These are phyloP conservation scores for Cynaeus angustus DNA, from an alignment of 2,888 invertebrate genomes.

Conservation along the genomic window DNA sequence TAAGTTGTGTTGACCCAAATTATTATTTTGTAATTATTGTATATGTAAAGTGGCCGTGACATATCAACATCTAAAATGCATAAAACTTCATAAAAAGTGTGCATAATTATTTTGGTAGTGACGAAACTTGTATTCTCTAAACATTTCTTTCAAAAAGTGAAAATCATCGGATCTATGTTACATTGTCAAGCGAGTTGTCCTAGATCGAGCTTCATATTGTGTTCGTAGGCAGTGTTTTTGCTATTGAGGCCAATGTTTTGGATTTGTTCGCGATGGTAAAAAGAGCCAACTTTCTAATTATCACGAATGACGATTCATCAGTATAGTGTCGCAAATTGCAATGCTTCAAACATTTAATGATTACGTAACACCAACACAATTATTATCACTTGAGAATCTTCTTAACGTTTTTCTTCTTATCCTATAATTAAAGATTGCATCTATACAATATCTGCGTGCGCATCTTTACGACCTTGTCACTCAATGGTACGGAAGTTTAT, in stretches of 20 bases:
- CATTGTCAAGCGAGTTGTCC: slow-evolving; percentile 11
- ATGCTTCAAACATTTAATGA: slow-evolving; percentile 32
- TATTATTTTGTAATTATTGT: slow-evolving; percentile 20
- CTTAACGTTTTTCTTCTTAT: slow-evolving; percentile 6
- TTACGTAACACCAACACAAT: slow-evolving; percentile 31
- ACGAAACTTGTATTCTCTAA: slow-evolving; percentile 7
- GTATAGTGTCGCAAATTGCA: slow-evolving; percentile 41
- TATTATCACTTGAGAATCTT: slow-evolving; percentile 32
- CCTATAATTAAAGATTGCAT: slow-evolving; percentile 39
- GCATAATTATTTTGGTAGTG: slow-evolving; percentile 10
- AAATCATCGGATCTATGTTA: slow-evolving; percentile 17
- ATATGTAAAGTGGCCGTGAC: background rate
- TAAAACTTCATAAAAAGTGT: background rate
- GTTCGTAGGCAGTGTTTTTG: slow-evolving; percentile 12
- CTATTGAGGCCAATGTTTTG: slow-evolving; percentile 41
- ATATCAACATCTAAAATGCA: slow-evolving; percentile 12
- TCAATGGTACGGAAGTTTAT: slow-evolving; percentile 65
- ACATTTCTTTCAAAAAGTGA: slow-evolving; percentile 25
- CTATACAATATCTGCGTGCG: slow-evolving; percentile 52
- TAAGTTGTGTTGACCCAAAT: slow-evolving; percentile 30
- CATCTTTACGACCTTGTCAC: slow-evolving; percentile 63
- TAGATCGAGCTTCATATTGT: slow-evolving; percentile 17
- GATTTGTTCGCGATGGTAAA: slow-evolving; percentile 23
- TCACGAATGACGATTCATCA: slow-evolving; percentile 37
- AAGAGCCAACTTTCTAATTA: slow-evolving; percentile 44